Conservation (phyloP, 2,888 invertebrate genomes). For the Stenodema calcarata region DNA sequence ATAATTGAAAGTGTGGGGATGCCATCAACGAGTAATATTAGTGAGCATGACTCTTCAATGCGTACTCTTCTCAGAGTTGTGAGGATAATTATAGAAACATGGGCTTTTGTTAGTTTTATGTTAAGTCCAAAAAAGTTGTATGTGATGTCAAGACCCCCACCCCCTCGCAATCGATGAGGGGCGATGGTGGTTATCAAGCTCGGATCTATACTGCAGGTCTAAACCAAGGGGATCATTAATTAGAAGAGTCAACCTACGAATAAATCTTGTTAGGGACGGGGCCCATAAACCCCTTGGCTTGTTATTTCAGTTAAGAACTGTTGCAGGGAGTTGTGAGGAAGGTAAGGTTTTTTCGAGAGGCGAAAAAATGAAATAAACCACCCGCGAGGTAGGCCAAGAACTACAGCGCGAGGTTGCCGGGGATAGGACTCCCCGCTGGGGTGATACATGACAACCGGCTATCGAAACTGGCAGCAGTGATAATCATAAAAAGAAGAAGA, state of each 20-base stretch:
- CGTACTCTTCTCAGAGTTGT: background rate
- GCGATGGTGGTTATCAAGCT: background rate
- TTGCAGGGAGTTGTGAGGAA: conserved; percentile 13
- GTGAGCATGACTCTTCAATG: no score
- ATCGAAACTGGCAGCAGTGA: conserved; percentile 27
- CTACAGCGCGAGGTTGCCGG: background rate
- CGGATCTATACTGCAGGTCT: background rate
- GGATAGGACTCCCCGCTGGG: background rate
- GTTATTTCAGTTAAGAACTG: conserved; percentile 33
- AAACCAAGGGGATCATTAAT: conserved; percentile 11
- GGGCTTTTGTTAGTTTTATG: background rate
- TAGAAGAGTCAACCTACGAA: background rate
- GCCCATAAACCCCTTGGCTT: conserved; percentile 4
- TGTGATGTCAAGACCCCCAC: no score
- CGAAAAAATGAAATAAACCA: background rate
- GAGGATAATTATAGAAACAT: background rate
- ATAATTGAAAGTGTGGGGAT: no score
- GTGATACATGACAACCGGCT: conserved; percentile 7
- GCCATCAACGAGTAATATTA: no score
- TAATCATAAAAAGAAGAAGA: background rate
- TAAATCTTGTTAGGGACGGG: background rate
- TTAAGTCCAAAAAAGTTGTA: background rate
- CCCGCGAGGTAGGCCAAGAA: conserved; percentile 1
- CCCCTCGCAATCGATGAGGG: background rate
- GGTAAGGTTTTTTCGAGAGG: no score